Base-by-base conservation (phyloP, 92 coral and sea anemone species). In the Siderastrea siderea region DNA sequence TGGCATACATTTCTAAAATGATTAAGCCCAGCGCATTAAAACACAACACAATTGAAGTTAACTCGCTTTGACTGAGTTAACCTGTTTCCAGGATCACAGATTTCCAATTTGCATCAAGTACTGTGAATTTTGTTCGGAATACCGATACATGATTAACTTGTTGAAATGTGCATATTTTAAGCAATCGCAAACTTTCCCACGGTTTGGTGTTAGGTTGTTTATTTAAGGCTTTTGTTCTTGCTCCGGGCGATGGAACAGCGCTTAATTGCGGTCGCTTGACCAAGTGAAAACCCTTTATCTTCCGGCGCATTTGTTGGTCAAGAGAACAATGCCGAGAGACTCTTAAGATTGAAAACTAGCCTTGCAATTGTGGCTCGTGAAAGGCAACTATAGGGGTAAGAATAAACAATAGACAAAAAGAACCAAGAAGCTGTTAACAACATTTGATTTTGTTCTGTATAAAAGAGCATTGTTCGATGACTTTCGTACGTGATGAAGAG, bases 151-250 rank as follows among this genome's bases (percentile, higher is more conserved):
- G 45, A 7, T 17, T 44, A 5, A 49, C 74, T 51, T 53, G 47
- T 48, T 47, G 43, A 72, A 49, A 84, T 84, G 80, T 49, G 51
- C 87, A 72, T 84, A 84, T 60, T 74, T 84, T 84, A 72, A 50
- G 26, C 60, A 73, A 84, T 73, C 51, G 73, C 75, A 46, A 76
- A 76, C 84, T 85, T 76, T 85, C 89, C 89, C 89, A 85, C 89
- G 89, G 89, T 67, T 66, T 44, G 55, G 47, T 77, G 75, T 77
- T 54, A 65, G 77, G 47, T 68, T 76, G 69, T 77, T 76, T 85
- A 85, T 68, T 52, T 50, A 75, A 49, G 45, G 38, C 83, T 64
- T 64, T 85, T 85, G 89, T 85, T 16, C 2, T 1, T 43, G 11
- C 58, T 54, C 76, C 53, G 7, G 67, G 76, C 53, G 80, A 73